Base-by-base conservation (phyloP, 1,140 invertebrate species). In the Ooceraea biroi region DNA sequence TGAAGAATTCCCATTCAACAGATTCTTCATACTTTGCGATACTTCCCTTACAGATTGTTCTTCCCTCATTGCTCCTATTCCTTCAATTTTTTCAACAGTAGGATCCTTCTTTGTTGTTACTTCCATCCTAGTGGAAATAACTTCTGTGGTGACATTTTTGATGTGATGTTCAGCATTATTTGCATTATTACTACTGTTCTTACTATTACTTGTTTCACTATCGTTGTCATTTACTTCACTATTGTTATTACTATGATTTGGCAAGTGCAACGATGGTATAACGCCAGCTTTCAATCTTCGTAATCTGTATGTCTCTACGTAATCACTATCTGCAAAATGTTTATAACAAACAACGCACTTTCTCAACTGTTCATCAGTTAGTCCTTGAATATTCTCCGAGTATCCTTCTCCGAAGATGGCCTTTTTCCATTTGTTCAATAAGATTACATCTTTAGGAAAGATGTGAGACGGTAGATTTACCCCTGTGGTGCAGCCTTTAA, bases 241-340 rank as follows among this genome's bases (percentile, higher is more conserved):
- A 46, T 55, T 58, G 7, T 30, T 22, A 5, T 58, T 58, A 46
- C n/a, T n/a, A 19, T 55, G n/a, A 19, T 30, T 12, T 27, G 69
- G 69, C 27, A 82, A 19, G 41, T 61, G 25, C 36, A 83, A 80
- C 2, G 82, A 80, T n/a, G 82, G 82, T 22, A 83, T 10, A 22
- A 76, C 25, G 22, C 61, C 73, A 44, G 71, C 46, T 46, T 83
- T 83, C 22, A 83, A 65, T 65, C 73, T 83, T 19, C 82, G 82
- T 22, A 63, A 50, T 46, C 60, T 76, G n/a, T 83, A 77, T 55
- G 30, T 66, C 3, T 44, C 44, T 4, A 55, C 61, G 14, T 83
- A 83, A 36, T 83, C 82, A n/a, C n/a, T 76, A 0, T 83, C 72
- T 10, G 72, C 48, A 36, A 83, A 83, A 44, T 83, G 82, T 36